Percentiles rank a stretch among this genome's conserved stretches.
Evolutionary conservation across 2,888 invertebrate genomes (phyloP).

Genomic region (Lepidocyrtoides sp.): DNA sequence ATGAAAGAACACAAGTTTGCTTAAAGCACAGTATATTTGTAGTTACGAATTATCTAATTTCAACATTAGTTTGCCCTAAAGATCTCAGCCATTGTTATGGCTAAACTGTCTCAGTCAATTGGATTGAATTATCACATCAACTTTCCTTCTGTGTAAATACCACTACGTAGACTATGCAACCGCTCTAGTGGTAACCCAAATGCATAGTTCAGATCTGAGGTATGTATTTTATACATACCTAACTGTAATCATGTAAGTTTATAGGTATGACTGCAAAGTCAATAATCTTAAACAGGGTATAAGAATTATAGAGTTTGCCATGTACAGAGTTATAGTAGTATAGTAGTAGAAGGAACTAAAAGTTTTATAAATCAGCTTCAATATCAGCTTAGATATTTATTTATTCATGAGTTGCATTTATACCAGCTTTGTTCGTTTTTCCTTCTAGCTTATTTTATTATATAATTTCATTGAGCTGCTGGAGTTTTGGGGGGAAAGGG

Average conservation of each 20-base stretch:
- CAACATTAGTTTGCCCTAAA: neutral
- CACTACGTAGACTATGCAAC: neutral
- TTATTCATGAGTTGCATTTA: slow-evolving; percentile 36
- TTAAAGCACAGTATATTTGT: neutral
- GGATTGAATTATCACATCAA: slow-evolving; percentile 35
- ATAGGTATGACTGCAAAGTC: too few relatives aligned
- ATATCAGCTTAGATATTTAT: slow-evolving; percentile 8
- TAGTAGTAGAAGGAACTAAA: slow-evolving; percentile 17
- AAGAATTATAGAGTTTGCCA: too few relatives aligned
- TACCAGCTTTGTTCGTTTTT: neutral
- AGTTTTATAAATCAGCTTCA: neutral
- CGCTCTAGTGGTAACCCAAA: neutral
- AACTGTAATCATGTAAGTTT: too few relatives aligned
- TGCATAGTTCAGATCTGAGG: neutral
- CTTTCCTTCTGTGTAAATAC: neutral
- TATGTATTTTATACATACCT: too few relatives aligned
- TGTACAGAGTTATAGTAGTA: neutral
- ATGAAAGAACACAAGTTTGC: neutral
- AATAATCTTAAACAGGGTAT: too few relatives aligned
- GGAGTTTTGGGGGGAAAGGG: neutral
- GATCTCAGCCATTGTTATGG: slow-evolving; percentile 29
- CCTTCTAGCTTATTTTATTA: neutral
- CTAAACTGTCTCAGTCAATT: slow-evolving; percentile 36
- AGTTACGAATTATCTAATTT: neutral
- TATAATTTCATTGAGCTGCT: slow-evolving; percentile 15